phyloP scores from a whole-genome alignment of 2,113 vertebrate species.

The Austrofundulus limnaeus region DNA sequence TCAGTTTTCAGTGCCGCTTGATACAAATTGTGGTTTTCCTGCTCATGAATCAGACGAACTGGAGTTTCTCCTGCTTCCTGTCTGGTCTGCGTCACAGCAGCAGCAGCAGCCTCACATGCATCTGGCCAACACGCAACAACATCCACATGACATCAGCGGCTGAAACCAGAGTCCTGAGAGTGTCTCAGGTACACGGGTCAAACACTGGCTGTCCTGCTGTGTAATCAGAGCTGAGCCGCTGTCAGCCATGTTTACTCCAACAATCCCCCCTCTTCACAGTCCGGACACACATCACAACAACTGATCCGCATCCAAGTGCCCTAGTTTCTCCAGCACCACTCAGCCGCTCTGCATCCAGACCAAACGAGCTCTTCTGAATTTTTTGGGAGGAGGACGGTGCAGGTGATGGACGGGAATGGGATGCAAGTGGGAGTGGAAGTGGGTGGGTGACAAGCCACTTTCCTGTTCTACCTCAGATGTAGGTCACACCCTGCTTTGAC shows the following conservation, averaged over 20 bases:
- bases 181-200: constrained; percentile 58
- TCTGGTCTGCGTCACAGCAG: constrained; percentile 31
- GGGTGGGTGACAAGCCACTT: constrained; percentile 48
- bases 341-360: constrained; percentile 41
- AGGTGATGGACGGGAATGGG: not conserved
- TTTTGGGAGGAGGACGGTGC: constrained; percentile 13
- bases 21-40: no score
- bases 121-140: constrained; percentile 20
- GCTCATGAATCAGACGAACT: not conserved
- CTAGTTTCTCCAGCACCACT: constrained; percentile 50
- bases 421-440: no score
- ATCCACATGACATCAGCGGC: constrained; percentile 48
- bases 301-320: constrained; percentile 51
- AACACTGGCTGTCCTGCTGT: constrained; percentile 42
- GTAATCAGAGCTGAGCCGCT: constrained; percentile 62
- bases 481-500: constrained; percentile 63
- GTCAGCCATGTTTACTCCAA: constrained; percentile 47
- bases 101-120: constrained; percentile 20
- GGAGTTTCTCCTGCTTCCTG: constrained; percentile 16
- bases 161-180: constrained; percentile 69
- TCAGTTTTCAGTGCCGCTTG: no score
- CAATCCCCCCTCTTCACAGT: constrained; percentile 14
- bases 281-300: constrained; percentile 39
- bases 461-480: constrained; percentile 49
- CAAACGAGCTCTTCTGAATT: constrained; percentile 55